Evolutionary conservation across 2,797 vertebrate species (phyloP).

Genomic region (Lepidocolaptes lacrymiger): DNA sequence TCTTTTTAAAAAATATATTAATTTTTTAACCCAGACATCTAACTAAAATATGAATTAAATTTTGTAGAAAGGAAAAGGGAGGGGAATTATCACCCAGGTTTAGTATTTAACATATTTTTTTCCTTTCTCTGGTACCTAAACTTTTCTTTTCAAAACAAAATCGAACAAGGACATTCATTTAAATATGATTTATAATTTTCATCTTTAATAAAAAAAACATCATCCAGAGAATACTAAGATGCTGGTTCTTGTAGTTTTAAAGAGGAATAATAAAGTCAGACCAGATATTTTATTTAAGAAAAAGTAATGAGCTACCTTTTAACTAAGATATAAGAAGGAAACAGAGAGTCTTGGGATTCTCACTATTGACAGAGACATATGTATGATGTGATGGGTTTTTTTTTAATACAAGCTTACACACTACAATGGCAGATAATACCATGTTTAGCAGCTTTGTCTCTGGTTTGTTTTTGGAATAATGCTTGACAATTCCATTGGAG

Average conservation of each 20-base stretch:
- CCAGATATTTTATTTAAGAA: not conserved
- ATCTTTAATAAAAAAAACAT: not conserved
- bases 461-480: constrained; percentile 50
- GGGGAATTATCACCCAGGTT: not conserved
- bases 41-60: not conserved
- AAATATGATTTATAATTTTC: not conserved
- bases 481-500: constrained; percentile 39
- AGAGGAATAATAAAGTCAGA: not conserved
- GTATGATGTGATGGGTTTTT: not conserved
- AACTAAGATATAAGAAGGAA: not conserved
- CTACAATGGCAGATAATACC: constrained; percentile 10
- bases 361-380: not conserved
- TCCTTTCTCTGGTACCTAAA: not conserved
- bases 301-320: not conserved
- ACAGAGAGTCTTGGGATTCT: not conserved
- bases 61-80: not conserved
- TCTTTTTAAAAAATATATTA: not conserved
- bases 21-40: not conserved
- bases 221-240: not conserved
- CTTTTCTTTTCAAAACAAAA: not conserved
- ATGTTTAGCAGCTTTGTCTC: constrained; percentile 40
- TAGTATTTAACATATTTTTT: not conserved
- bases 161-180: not conserved
- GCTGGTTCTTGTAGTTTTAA: not conserved
- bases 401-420: not conserved